Conservation (phyloP, 2,797 vertebrate species). For the Molossus alvarezi region DNA sequence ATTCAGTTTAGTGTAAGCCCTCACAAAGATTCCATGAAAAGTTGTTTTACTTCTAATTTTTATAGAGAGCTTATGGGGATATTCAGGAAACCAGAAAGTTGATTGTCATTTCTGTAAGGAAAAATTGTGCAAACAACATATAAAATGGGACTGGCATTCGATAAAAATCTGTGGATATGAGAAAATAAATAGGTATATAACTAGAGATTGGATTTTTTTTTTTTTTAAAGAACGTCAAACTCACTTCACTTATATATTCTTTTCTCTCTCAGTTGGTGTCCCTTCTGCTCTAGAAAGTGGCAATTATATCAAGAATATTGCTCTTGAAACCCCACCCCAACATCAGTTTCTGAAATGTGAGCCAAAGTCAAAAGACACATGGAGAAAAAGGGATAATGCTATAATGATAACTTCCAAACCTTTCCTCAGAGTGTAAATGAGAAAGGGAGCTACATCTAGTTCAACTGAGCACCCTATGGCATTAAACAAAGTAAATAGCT, state of each 20-base stretch:
- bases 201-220: neutral
- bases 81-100: neutral
- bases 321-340: neutral
- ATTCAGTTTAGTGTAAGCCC: neutral
- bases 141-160: neutral
- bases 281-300: neutral
- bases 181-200: neutral
- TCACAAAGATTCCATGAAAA: neutral
- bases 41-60: neutral
- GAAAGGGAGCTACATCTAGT: neutral
- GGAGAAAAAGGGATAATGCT: neutral
- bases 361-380: constrained; percentile 13
- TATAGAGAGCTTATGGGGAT: neutral
- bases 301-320: neutral
- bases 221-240: neutral
- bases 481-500: neutral
- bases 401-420: neutral
- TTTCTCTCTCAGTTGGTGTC: neutral
- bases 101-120: neutral
- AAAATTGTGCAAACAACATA: neutral
- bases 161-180: neutral
- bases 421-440: neutral
- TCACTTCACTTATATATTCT: neutral
- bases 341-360: neutral
- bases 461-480: neutral